These are phyloP conservation scores for Desmodus rotundus DNA, from an alignment of 2,113 vertebrate species.

Conservation along the genomic window DNA sequence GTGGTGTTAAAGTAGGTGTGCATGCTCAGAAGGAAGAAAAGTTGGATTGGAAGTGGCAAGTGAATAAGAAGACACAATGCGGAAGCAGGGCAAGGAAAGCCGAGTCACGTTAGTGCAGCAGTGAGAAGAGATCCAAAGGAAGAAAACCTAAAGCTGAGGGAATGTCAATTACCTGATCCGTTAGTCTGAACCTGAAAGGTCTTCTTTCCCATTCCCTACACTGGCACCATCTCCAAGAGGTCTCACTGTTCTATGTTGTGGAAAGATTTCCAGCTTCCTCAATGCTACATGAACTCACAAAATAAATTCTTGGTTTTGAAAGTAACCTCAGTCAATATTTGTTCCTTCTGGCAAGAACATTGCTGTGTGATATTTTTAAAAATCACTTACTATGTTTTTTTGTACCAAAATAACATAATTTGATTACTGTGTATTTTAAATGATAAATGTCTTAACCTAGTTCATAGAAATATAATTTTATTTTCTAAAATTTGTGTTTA, in stretches of 20 bases:
- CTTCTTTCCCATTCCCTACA: background rate
- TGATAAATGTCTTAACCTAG: background rate
- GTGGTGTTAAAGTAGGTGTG: background rate
- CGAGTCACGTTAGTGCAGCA: background rate
- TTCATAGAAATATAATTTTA: background rate
- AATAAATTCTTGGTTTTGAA: constrained; percentile 11
- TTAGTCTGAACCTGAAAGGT: background rate
- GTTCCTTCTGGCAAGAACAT: background rate
- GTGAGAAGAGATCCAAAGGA: background rate
- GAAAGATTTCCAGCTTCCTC: background rate
- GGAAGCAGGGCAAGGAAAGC: background rate
- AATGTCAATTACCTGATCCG: background rate
- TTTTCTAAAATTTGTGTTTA: background rate
- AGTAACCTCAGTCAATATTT: background rate
- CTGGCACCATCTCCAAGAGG: background rate
- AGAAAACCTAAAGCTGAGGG: background rate
- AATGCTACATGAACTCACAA: background rate
- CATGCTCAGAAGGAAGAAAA: background rate
- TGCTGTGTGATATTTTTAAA: background rate
- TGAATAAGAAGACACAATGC: background rate
- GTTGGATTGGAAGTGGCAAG: background rate
- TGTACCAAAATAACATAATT: background rate
- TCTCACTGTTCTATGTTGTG: background rate
- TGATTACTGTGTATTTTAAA: background rate
- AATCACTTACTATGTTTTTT: background rate